A percentile compares a stretch with the other conserved stretches of the same genome.
These are phyloP conservation scores for Bradynema listronoti DNA, from an alignment of 1,140 invertebrate species.

Conservation along the genomic window DNA sequence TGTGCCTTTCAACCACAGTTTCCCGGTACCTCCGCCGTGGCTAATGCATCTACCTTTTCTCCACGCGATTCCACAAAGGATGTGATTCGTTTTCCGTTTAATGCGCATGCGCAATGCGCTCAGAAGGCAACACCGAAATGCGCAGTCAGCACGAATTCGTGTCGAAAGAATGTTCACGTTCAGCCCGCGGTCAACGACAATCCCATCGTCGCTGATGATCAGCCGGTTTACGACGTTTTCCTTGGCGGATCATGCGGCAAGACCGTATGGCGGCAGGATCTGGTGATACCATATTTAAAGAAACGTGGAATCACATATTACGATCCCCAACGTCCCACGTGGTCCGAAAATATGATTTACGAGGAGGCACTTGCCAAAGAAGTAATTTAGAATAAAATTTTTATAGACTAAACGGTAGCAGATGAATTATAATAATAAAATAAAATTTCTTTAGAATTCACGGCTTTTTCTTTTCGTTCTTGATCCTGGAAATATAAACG, in stretches of 20 bases:
- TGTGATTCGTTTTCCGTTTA: no score
- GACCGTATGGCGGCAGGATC: conserved; percentile 45
- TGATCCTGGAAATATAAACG: conserved; percentile 56
- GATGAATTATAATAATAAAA: not conserved
- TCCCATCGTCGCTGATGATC: no score
- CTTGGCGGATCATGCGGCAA: conserved; percentile 53
- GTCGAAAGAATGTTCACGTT: no score
- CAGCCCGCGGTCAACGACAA: no score
- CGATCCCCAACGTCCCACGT: conserved; percentile 50
- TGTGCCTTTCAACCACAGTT: no score
- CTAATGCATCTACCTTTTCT: no score
- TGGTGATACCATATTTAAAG: conserved; percentile 57
- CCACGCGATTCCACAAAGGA: no score
- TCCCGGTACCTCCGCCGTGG: no score
- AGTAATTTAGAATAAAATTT: conserved; percentile 26
- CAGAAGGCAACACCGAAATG: no score
- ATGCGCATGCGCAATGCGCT: no score
- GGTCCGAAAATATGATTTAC: conserved; percentile 55
- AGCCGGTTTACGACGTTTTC: conserved; percentile 55
- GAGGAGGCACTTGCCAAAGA: conserved; percentile 52
- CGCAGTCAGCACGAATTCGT: no score
- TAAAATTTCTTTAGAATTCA: conserved; percentile 44
- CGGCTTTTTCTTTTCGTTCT: conserved; percentile 54
- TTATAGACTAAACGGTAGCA: no score
- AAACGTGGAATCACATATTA: conserved; percentile 53